Evolutionary conservation across 2,888 invertebrate genomes (phyloP).

Genomic region (Xestia xanthographa): DNA sequence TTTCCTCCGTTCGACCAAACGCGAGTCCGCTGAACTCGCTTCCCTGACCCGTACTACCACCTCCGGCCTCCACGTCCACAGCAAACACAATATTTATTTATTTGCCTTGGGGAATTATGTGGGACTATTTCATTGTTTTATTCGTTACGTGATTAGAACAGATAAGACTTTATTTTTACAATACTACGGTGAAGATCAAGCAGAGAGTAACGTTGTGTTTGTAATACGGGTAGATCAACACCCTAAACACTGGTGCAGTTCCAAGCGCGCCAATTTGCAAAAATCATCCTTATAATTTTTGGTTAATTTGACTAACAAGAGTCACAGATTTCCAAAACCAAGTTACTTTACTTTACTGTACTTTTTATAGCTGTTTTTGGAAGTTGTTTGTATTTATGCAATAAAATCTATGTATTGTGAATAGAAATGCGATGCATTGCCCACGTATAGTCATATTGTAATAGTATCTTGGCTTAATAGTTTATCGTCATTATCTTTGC

Average conservation of each 20-base stretch:
- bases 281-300: neutral
- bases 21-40: no score
- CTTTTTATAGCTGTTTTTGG: neutral
- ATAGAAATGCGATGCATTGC: neutral
- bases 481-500: no score
- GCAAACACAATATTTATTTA: constrained; percentile 6
- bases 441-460: no score
- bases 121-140: neutral
- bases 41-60: neutral
- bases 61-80: neutral
- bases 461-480: no score
- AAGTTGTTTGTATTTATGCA: neutral
- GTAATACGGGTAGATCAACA: neutral
- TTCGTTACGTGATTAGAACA: neutral
- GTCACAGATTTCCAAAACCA: neutral
- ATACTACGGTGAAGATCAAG: neutral
- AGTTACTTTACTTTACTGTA: neutral
- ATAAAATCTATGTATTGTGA: no score
- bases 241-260: neutral
- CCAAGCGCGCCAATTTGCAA: neutral
- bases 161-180: neutral
- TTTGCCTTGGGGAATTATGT: neutral
- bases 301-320: no score
- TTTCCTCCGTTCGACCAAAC: neutral
- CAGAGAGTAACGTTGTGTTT: neutral